phyloP scores from a whole-genome alignment of 2,888 invertebrate species.

The Cantharis lateralis region DNA sequence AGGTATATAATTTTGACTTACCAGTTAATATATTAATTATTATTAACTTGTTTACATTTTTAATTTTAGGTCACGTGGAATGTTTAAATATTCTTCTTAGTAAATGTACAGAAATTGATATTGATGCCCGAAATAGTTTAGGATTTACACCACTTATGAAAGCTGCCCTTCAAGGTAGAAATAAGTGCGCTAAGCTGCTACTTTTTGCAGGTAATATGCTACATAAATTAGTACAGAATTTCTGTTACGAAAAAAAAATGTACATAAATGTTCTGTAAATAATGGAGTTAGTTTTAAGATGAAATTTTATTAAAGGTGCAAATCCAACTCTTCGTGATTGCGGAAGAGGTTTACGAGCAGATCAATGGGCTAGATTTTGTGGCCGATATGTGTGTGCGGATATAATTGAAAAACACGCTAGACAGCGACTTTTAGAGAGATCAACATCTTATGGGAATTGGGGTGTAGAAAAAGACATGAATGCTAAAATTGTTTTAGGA shows the following conservation, averaged over 20 bases:
- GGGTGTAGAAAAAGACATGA: slow-evolving; percentile 66
- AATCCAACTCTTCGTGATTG: slow-evolving; percentile 70
- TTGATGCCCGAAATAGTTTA: slow-evolving; percentile 70
- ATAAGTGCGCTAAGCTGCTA: slow-evolving; percentile 73
- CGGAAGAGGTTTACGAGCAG: slow-evolving; percentile 70
- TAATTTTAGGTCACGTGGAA: slow-evolving; percentile 67
- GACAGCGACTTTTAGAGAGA: slow-evolving; percentile 62
- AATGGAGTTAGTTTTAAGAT: no score
- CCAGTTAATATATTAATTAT: slow-evolving; percentile 35
- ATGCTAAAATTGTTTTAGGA: slow-evolving; percentile 58
- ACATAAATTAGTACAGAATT: no score
- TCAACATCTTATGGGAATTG: slow-evolving; percentile 61
- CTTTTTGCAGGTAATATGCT: slow-evolving; percentile 73
- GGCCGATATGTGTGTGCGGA: slow-evolving; percentile 73
- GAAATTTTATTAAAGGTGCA: slow-evolving; percentile 61
- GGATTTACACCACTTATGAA: slow-evolving; percentile 78
- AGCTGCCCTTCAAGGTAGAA: slow-evolving; percentile 75
- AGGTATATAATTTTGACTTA: slow-evolving; percentile 56
- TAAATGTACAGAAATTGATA: slow-evolving; percentile 66
- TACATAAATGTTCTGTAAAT: no score
- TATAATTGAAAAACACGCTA: slow-evolving; percentile 69
- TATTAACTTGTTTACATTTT: slow-evolving; percentile 4
- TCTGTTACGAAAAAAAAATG: no score
- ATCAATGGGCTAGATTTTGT: slow-evolving; percentile 77
- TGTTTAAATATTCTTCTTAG: slow-evolving; percentile 69